These are phyloP conservation scores for Musca domestica DNA, from an alignment of 1,140 invertebrate species.

Conservation along the genomic window DNA sequence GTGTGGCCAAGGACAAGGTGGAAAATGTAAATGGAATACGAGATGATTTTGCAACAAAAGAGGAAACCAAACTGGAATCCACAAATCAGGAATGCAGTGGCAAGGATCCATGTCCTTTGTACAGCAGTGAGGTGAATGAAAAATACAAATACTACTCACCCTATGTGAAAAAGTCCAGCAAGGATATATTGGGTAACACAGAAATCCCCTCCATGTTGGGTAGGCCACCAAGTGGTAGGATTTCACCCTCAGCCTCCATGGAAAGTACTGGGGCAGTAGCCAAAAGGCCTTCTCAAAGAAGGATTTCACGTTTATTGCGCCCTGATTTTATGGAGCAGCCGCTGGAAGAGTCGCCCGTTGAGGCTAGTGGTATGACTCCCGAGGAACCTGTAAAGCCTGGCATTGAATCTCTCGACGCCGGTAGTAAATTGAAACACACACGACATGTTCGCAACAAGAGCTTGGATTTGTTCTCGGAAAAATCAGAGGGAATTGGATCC, in stretches of 20 bases:
- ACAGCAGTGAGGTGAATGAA: slow-evolving; percentile 47
- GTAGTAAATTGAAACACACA: slow-evolving; percentile 19
- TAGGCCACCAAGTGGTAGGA: slow-evolving; percentile 51
- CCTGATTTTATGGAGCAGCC: slow-evolving; percentile 75
- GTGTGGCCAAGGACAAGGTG: not conserved
- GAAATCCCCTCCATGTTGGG: slow-evolving; percentile 26
- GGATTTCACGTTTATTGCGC: slow-evolving; percentile 70
- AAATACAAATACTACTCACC: slow-evolving; percentile 53
- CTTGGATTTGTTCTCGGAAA: slow-evolving; percentile 39
- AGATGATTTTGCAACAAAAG: no score
- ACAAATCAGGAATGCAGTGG: slow-evolving; percentile 15
- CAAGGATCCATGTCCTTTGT: slow-evolving; percentile 41
- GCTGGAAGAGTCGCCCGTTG: slow-evolving; percentile 60
- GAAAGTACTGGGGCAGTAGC: slow-evolving; percentile 45
- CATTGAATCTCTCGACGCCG: slow-evolving; percentile 35
- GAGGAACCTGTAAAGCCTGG: slow-evolving; percentile 34
- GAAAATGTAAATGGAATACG: not conserved
- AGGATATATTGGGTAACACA: slow-evolving; percentile 20
- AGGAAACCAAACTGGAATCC: not conserved
- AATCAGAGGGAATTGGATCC: not conserved
- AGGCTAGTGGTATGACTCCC: slow-evolving; percentile 14
- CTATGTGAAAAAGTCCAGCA: slow-evolving; percentile 42
- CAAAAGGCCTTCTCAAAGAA: slow-evolving; percentile 57
- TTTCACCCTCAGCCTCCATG: slow-evolving; percentile 37
- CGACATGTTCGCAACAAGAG: slow-evolving; percentile 48